Base-by-base conservation (phyloP, 64 coral and sea anemone genomes). In the Actinia tenebrosa region DNA sequence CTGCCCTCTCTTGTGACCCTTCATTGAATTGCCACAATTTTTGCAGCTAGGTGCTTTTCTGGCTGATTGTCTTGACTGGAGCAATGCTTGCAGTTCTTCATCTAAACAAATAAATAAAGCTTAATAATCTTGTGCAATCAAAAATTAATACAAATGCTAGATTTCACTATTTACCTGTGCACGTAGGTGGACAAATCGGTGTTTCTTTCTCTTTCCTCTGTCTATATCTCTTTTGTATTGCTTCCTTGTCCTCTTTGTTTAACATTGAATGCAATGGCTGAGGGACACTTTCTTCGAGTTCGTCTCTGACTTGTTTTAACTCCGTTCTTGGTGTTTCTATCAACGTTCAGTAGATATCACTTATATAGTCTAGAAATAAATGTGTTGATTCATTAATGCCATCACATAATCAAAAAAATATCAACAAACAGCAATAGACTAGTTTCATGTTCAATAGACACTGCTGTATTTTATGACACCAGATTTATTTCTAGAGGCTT, bases 161-260 rank as follows among this genome's bases (percentile, higher is more conserved):
- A 47, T 2, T 47, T 47, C 6, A 47, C 46, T 3, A 45, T 5
- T 37, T 44, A 87, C 86, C 86, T 71, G 86, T 50, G 26, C 86
- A 87, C 3, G 86, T 87, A 13, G 86, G 86, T 53, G 86, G 86
- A 55, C 86, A 87, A 23, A 86, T 45, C 17, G 46, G 59, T n/a
- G 86, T 87, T 53, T 69, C 63, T 17, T 50, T 77, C 46, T 54
- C 86, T 80, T 88, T 80, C 42, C 55, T 25, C 59, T 19, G 13
- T 54, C 61, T 56, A 10, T 88, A 78, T 60, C 77, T 88, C 0
- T 7, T 58, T 5, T 60, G 42, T 37, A 53, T 23, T 15, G 60
- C 23, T 10, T 56, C 11, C 18, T 80, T 88, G 11, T 78, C 53
- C n/a, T 87, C 66, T 56, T 87, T 87, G 7, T 87, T 71, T 22